phyloP scores from a whole-genome alignment of 2,888 invertebrate genomes.

The Pyrrhia umbra region DNA sequence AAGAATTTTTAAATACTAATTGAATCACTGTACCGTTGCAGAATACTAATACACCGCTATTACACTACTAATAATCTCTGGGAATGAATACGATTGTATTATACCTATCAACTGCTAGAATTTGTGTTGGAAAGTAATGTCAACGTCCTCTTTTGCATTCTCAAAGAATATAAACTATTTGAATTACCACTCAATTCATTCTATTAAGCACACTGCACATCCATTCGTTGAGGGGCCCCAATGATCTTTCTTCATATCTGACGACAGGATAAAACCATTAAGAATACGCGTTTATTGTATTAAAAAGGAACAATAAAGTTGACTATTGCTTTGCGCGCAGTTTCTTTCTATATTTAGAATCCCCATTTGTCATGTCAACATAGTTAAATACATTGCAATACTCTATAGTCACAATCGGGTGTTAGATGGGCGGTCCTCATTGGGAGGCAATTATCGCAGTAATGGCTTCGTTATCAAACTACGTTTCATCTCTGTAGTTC shows the following conservation, averaged over 20 bases:
- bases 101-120: constrained; percentile 1
- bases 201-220: constrained; percentile 30
- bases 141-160: constrained; percentile 6
- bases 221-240: constrained; percentile 34
- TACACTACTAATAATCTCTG: constrained; percentile 49
- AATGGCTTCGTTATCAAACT: constrained; percentile 84
- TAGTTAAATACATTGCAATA: constrained; percentile 58
- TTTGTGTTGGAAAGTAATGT: constrained; percentile 4
- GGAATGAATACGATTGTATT: constrained; percentile 45
- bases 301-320: constrained; percentile 32
- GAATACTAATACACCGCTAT: constrained; percentile 54
- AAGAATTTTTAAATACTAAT: constrained; percentile 47
- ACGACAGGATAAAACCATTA: constrained; percentile 68
- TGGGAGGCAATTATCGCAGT: constrained; percentile 79
- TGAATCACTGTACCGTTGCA: constrained; percentile 26
- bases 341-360: constrained; percentile 57
- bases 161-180: background rate
- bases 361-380: constrained; percentile 64
- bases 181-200: constrained; percentile 30
- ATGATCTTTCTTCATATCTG: constrained; percentile 61
- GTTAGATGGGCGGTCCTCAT: constrained; percentile 71
- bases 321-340: constrained; percentile 26
- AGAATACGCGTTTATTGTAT: constrained; percentile 56
- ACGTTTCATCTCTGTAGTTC: constrained; percentile 75
- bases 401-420: constrained; percentile 61